Evolutionary conservation across 2,888 invertebrate genomes (phyloP).

Genomic region (Cephus runcator): DNA sequence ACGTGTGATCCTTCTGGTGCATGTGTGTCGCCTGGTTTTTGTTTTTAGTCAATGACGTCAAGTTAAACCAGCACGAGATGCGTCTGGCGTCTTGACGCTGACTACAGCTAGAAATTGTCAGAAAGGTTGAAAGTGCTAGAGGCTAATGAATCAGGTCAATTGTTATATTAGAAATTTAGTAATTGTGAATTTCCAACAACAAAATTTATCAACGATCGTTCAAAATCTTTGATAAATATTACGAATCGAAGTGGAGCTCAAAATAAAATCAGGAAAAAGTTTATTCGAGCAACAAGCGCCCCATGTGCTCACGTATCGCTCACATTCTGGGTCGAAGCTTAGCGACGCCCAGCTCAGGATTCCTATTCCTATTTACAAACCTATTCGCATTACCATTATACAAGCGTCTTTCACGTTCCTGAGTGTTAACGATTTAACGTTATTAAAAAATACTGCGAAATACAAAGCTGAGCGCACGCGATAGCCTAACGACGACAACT

Average conservation of each 20-base stretch:
- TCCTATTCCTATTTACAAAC: not conserved
- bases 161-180: not conserved
- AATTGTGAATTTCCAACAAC: no score
- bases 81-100: not conserved
- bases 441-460: slow-evolving; percentile 8
- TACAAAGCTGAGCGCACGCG: not conserved
- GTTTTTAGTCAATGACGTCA: slow-evolving; percentile 4
- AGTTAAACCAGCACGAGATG: not conserved
- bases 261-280: not conserved
- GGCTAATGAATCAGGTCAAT: not conserved
- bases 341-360: not conserved
- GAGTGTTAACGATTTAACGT: not conserved
- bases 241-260: not conserved
- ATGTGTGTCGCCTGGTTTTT: not conserved
- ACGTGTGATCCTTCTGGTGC: slow-evolving; percentile 1
- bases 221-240: not conserved
- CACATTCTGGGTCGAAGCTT: not conserved
- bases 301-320: not conserved
- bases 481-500: not conserved
- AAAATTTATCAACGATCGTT: no score
- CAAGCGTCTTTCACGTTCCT: not conserved
- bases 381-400: not conserved
- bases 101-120: not conserved
- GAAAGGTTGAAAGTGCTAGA: not conserved
- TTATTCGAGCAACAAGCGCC: not conserved